phyloP scores from a whole-genome alignment of 2,797 vertebrate genomes.

The Hippopotamyrus pictus region DNA sequence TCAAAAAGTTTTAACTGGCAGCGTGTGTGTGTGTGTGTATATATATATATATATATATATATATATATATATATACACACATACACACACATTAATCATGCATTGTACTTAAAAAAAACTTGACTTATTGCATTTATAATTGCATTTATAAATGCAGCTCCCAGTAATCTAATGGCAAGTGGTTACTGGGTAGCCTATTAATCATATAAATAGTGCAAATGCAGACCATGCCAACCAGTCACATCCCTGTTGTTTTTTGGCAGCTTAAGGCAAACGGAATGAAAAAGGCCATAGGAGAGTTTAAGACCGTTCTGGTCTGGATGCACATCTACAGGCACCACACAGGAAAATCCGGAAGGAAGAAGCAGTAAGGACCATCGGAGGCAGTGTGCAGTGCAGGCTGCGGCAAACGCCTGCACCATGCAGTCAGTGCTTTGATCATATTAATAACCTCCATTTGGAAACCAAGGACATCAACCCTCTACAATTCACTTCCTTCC shows the following conservation, averaged over 20 bases:
- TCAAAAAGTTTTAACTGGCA: too few species aligned
- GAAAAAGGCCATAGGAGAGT: conserved; percentile 59
- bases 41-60: too few species aligned
- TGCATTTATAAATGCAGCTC: neutral
- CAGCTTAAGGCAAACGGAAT: conserved; percentile 54
- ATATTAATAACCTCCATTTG: neutral
- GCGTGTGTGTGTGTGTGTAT: too few species aligned
- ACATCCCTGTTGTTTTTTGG: neutral
- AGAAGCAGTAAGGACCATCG: neutral
- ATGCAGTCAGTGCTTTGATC: neutral
- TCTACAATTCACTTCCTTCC: neutral
- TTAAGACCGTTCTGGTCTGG: conserved; percentile 61
- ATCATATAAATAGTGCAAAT: neutral
- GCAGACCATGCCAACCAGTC: neutral
- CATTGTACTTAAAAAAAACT: neutral
- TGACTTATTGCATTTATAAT: neutral
- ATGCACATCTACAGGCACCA: conserved; percentile 52
- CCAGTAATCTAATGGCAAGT: neutral
- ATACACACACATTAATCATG: neutral
- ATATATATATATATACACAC: too few species aligned
- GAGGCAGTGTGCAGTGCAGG: neutral
- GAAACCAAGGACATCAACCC: neutral
- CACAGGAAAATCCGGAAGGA: neutral
- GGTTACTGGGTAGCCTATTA: neutral
- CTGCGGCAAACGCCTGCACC: neutral